Evolutionary conservation across 2,113 vertebrate species (phyloP), one percentile per base, ranked within the genome.

Genomic region (Petromus typicus): DNA sequence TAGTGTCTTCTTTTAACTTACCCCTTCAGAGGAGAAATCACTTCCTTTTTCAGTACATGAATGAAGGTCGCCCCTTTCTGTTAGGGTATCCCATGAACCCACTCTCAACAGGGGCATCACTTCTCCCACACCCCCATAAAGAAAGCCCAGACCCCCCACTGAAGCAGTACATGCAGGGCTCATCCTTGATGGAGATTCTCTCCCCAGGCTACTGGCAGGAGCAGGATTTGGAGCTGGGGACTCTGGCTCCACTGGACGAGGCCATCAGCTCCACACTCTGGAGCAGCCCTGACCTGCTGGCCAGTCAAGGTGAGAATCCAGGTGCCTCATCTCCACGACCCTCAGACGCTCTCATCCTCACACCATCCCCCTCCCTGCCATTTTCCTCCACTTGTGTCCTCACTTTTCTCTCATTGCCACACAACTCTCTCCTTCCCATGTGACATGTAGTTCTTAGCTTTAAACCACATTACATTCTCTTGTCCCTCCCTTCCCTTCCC

Each of bases 181-280:
- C 94, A 95, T 96, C 94, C 97, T 94, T 98, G 96, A 96, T 97
- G 96, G 94, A 98, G 97, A 95, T 93, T 97, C 95, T 98, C 85
- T 98, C 95, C 96, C 94, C 95, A 97, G 97, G 95, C 95, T 95
- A 96, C 95, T 96, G 96, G 97, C 97, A 97, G 87, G 97, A 97
- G 95, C 96, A 97, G 96, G 95, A 98, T 94, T 93, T 97, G 97
- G 97, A 97, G 97, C 95, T 97, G 95, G 97, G 93, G 89, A 96
- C 97, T 96, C 95, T 93, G 96, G 94, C 96, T 91, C 93, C 94
- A 34, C 89, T 95, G 57, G 95, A 96, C 89, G 95, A 98, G 93
- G 92, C 96, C 93, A 82, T 98, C 91, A 96, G 97, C 96, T 98
- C 96, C 94, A 94, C 96, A 98, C 94, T 94, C 96, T 97, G 96